Evolutionary conservation across 1,140 invertebrate species (phyloP).

Genomic region (Latrodectus geometricus): DNA sequence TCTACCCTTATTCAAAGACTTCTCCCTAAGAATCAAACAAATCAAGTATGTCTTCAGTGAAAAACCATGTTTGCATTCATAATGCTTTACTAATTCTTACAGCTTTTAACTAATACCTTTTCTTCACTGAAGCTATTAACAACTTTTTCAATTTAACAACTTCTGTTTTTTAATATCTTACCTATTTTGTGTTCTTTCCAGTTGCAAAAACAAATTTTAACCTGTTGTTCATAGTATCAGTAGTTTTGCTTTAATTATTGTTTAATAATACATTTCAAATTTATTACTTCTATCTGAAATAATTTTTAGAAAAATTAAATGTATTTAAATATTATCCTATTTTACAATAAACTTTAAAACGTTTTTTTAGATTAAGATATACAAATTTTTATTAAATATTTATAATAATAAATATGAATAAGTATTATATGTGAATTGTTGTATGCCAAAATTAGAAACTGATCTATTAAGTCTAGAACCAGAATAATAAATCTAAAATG

Average conservation of each 20-base stretch:
- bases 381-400: too few relatives aligned
- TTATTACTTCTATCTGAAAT: background rate
- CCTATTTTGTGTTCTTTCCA: background rate
- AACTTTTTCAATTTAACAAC: constrained; percentile 1
- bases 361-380: too few relatives aligned
- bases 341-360: background rate
- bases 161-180: background rate
- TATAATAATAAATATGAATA: too few relatives aligned
- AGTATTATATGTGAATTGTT: too few relatives aligned
- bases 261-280: background rate
- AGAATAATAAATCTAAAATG: too few relatives aligned
- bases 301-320: background rate
- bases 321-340: background rate
- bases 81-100: constrained; percentile 24
- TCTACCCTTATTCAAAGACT: constrained; percentile 58
- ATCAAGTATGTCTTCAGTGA: constrained; percentile 50
- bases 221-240: background rate
- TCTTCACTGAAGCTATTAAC: constrained; percentile 28
- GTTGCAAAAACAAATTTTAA: constrained; percentile 6
- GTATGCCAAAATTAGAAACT: too few relatives aligned
- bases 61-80: background rate
- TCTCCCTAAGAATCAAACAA: constrained; percentile 58
- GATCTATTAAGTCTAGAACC: too few relatives aligned
- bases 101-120: constrained; percentile 1
- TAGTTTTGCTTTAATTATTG: background rate